phyloP scores from a whole-genome alignment of 2,888 invertebrate species.

The Leptura quadrifasciata region DNA sequence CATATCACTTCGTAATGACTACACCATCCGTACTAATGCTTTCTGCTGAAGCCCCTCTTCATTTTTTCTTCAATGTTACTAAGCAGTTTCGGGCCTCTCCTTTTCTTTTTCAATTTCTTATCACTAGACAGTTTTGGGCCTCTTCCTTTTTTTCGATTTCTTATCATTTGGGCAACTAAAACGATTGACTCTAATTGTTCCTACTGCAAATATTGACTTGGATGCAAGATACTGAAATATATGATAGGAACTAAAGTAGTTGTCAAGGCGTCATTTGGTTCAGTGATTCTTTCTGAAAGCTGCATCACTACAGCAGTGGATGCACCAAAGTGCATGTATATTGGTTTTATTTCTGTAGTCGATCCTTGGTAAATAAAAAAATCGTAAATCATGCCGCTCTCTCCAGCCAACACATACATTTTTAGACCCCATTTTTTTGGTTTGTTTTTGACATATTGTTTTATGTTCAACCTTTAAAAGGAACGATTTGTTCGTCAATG shows the following conservation, averaged over 20 bases:
- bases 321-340: slow-evolving; percentile 18
- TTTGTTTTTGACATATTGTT: slow-evolving; percentile 40
- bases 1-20: not conserved
- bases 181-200: slow-evolving; percentile 38
- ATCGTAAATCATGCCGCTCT: slow-evolving; percentile 19
- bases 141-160: no score
- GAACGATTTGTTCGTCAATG: slow-evolving; percentile 40
- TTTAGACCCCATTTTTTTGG: slow-evolving; percentile 34
- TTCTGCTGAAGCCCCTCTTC: not conserved
- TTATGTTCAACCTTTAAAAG: slow-evolving; percentile 38
- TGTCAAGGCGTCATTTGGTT: not conserved
- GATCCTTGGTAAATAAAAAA: slow-evolving; percentile 17
- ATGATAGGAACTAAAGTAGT: slow-evolving; percentile 27
- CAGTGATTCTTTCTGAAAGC: not conserved
- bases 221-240: slow-evolving; percentile 11
- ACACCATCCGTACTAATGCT: not conserved
- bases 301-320: slow-evolving; percentile 17
- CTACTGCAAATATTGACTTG: slow-evolving; percentile 34
- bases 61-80: no score
- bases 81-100: no score
- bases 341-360: not conserved
- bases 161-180: slow-evolving; percentile 34
- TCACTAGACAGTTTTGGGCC: no score
- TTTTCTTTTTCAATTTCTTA: no score
- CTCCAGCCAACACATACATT: slow-evolving; percentile 9